Conservation (phyloP, 2,888 invertebrate species). For the Amiota minor region DNA sequence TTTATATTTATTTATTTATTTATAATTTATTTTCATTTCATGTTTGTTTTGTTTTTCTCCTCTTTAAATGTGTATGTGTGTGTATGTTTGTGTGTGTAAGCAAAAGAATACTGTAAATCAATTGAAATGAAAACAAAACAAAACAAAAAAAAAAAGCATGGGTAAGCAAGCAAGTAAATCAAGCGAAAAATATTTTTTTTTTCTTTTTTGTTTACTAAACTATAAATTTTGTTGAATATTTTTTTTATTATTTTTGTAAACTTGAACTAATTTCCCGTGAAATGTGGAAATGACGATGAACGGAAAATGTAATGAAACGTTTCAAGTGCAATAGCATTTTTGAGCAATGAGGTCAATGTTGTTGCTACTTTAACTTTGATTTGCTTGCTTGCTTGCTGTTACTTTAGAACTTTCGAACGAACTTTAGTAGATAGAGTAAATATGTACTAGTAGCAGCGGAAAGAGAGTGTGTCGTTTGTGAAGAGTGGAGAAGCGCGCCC, state of each 20-base stretch:
- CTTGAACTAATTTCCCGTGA: slow-evolving; percentile 51
- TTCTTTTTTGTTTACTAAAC: slow-evolving; percentile 23
- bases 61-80: not conserved
- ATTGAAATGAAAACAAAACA: not conserved
- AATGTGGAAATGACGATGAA: slow-evolving; percentile 20
- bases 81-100: not conserved
- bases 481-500: too few relatives aligned
- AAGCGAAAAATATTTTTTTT: too few relatives aligned
- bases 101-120: not conserved
- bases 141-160: slow-evolving; percentile 21
- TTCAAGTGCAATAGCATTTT: slow-evolving; percentile 39
- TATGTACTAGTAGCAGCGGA: too few relatives aligned
- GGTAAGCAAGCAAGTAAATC: not conserved
- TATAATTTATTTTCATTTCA: slow-evolving; percentile 31
- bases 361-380: slow-evolving; percentile 32
- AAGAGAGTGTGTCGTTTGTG: too few relatives aligned
- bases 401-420: too few relatives aligned
- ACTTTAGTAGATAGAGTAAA: too few relatives aligned
- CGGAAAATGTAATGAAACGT: slow-evolving; percentile 38
- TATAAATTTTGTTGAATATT: slow-evolving; percentile 11
- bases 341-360: slow-evolving; percentile 58
- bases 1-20: not conserved
- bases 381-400: too few relatives aligned
- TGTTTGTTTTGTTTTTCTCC: slow-evolving; percentile 35
- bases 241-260: slow-evolving; percentile 36